Conservation (phyloP, 2,113 vertebrate species). For the Hydrochoerus hydrochaeris region DNA sequence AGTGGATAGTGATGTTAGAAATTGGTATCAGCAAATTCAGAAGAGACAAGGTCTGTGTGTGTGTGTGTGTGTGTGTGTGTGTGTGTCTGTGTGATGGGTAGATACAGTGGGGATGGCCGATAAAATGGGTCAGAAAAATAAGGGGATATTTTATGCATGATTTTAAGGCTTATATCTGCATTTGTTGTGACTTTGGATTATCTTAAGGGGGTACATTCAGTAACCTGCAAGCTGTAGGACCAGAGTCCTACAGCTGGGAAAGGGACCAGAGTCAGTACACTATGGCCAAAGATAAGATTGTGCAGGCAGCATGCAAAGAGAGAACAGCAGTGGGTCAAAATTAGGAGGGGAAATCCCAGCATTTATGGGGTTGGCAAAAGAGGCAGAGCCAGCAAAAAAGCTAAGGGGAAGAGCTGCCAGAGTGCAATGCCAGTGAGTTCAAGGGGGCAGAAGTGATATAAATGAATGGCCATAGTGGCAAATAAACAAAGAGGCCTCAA, state of each 20-base stretch:
- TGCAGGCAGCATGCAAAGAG: background rate
- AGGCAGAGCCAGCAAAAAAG: background rate
- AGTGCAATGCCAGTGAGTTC: background rate
- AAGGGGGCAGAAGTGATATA: background rate
- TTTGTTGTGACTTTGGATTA: background rate
- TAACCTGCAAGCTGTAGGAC: background rate
- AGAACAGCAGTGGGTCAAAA: background rate
- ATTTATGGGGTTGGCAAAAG: background rate
- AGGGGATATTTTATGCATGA: background rate
- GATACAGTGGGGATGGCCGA: background rate
- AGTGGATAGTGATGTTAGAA: slow-evolving; percentile 15
- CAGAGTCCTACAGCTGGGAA: background rate
- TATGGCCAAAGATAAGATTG: background rate
- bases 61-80: background rate
- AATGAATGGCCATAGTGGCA: background rate
- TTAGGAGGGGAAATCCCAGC: background rate
- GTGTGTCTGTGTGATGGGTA: background rate
- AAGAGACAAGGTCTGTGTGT: background rate
- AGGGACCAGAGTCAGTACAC: background rate
- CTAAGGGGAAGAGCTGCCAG: background rate
- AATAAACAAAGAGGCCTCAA: background rate
- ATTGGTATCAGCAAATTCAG: background rate
- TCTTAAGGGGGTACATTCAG: background rate
- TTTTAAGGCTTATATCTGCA: background rate
- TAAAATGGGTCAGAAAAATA: background rate